Base-by-base conservation (phyloP, 2,113 vertebrate genomes). In the Cebus imitator region DNA sequence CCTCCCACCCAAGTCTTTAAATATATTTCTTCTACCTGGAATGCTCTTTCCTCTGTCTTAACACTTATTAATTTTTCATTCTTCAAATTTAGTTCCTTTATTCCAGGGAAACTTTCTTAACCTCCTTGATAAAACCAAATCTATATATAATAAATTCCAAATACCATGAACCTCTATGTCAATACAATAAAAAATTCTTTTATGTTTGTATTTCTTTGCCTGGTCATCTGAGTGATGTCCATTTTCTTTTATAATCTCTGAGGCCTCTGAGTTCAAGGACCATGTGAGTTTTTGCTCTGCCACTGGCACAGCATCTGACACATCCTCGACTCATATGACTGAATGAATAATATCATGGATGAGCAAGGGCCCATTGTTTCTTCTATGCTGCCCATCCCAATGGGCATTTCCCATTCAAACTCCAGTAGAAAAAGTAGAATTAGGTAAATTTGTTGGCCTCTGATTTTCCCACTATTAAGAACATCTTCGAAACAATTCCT, bases 51-150 rank as follows among this genome's bases (percentile, higher is more conserved):
- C 4, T 78, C 11, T 14, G 5, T 57, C 25, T 50, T 75, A 87
- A 72, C 2, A 78, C 2, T 37, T 50, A 89, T 1, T 88, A 81
- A 45, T 52, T 88, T 13, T 52, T 86, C 13, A 55, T 40, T 76
- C 5, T 80, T 89, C 35, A 93, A 45, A 85, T 93, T 55, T 75
- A 78, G 35, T 92, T 88, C 37, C 66, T 11, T 83, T 95, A 50
- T 21, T 5, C 8, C 68, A 17, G 10, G 16, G 55, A 86, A 86
- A 1, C 8, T 55, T 66, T 50, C 37, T 91, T 93, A 66, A 90
- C 7, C 2, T 78, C 3, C 5, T 87, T 55, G 3, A 82, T 93
- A 94, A 86, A 3, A 52, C 0, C 0, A 79, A 75, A 75, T 86
- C 3, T 87, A 8, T 70, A 1, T 48, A 7, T 91, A 52, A 58